Evolutionary conservation across 2,888 invertebrate species (phyloP).

Genomic region (Mythimna loreyi): DNA sequence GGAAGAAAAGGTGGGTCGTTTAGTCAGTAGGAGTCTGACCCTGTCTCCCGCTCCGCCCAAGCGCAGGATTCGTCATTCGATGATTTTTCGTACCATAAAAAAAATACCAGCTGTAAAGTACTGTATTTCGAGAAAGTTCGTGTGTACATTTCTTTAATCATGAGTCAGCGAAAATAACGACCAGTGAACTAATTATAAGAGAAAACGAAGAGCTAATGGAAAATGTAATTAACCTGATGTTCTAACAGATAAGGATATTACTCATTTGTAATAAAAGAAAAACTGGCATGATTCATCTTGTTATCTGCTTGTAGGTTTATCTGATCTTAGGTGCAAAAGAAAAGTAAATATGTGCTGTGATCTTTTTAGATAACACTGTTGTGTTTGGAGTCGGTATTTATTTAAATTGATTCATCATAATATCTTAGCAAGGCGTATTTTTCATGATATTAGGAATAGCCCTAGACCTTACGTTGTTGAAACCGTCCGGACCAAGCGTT

Average conservation of each 20-base stretch:
- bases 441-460: no score
- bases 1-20: no score
- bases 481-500: no score
- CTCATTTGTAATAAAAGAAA: constrained; percentile 42
- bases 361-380: background rate
- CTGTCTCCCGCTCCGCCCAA: no score
- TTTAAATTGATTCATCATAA: background rate
- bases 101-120: no score
- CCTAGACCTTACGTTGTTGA: no score
- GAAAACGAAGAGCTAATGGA: constrained; percentile 51
- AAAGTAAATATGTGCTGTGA: constrained; percentile 3
- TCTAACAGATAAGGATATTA: constrained; percentile 40
- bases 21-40: no score
- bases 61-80: no score
- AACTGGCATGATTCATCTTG: constrained; percentile 32
- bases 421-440: background rate
- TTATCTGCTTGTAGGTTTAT: constrained; percentile 8
- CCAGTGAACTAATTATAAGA: constrained; percentile 46
- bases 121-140: constrained; percentile 14
- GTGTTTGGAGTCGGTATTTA: background rate
- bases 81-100: no score
- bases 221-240: constrained; percentile 53
- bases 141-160: constrained; percentile 10
- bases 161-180: constrained; percentile 50
- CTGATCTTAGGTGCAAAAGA: background rate